phyloP scores from a whole-genome alignment of 2,797 vertebrate genomes.

The Sebastes goodei region DNA sequence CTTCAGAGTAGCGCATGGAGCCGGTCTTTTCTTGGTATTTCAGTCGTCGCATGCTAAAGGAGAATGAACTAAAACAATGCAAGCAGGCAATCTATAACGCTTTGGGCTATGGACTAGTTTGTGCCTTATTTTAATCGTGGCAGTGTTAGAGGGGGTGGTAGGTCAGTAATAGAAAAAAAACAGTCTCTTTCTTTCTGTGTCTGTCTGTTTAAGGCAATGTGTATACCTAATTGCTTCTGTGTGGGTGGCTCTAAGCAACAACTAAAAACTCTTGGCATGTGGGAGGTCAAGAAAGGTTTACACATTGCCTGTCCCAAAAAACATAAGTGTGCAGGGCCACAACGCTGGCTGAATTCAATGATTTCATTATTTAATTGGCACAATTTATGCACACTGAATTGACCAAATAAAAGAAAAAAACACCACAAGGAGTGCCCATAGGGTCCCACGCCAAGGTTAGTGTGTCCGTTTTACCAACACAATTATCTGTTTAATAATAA shows the following conservation, averaged over 20 bases:
- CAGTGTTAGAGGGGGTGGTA: constrained; percentile 29
- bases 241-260: constrained; percentile 81
- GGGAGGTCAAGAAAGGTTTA: constrained; percentile 81
- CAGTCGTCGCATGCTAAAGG: constrained; percentile 61
- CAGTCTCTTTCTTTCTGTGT: constrained; percentile 53
- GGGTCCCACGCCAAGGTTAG: constrained; percentile 83
- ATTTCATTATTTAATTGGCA: constrained; percentile 72
- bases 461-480: constrained; percentile 69
- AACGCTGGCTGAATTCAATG: constrained; percentile 63
- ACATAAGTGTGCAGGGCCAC: constrained; percentile 72
- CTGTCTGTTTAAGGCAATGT: constrained; percentile 74
- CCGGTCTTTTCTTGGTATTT: constrained; percentile 35
- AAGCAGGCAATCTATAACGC: constrained; percentile 28
- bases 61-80: constrained; percentile 56
- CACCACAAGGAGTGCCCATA: constrained; percentile 76
- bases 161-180: constrained; percentile 35
- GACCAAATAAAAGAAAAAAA: constrained; percentile 59
- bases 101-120: constrained; percentile 50
- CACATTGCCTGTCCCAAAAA: constrained; percentile 83
- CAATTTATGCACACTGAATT: constrained; percentile 55
- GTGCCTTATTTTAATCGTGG: constrained; percentile 34
- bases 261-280: constrained; percentile 81
- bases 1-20: constrained; percentile 56
- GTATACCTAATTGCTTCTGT: constrained; percentile 79
- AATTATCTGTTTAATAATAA: constrained; percentile 29